These are phyloP conservation scores for Apodemus speciosus DNA, from an alignment of 2,113 vertebrate species.

Conservation along the genomic window DNA sequence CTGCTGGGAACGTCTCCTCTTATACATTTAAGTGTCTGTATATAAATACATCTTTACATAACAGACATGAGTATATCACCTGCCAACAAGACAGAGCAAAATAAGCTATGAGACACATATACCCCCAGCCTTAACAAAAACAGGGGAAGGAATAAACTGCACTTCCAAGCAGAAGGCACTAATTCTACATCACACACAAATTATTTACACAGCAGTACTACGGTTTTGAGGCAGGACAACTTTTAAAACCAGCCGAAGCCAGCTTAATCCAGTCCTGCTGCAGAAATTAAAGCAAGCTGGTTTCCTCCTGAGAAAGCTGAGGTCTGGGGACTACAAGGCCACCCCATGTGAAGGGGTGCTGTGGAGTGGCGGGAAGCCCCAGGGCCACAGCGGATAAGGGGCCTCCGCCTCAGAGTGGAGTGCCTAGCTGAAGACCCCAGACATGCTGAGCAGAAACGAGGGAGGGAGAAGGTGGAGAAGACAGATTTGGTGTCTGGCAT, in stretches of 20 bases:
- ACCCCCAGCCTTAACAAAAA: neutral
- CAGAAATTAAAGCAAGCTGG: constrained; percentile 80
- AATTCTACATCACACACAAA: neutral
- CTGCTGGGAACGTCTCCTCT: neutral
- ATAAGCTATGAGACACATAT: neutral
- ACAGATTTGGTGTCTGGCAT: neutral
- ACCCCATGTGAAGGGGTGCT: too few relatives aligned
- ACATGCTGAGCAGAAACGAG: neutral
- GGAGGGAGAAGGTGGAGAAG: neutral
- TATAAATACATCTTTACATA: neutral
- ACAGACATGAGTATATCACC: neutral
- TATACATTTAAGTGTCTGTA: neutral
- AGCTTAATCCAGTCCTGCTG: constrained; percentile 64
- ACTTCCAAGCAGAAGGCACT: constrained; percentile 48
- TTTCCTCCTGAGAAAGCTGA: constrained; percentile 79
- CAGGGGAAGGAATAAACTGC: constrained; percentile 14
- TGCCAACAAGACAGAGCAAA: neutral
- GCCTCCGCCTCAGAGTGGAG: neutral
- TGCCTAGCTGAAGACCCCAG: neutral
- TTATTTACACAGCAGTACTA: constrained; percentile 12
- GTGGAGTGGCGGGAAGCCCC: neutral
- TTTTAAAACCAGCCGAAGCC: constrained; percentile 62
- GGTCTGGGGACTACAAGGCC: constrained; percentile 82
- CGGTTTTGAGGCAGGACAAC: constrained; percentile 61
- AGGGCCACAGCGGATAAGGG: neutral